These are phyloP conservation scores for Diarsia rubi DNA, from an alignment of 2,888 invertebrate species.

Conservation along the genomic window DNA sequence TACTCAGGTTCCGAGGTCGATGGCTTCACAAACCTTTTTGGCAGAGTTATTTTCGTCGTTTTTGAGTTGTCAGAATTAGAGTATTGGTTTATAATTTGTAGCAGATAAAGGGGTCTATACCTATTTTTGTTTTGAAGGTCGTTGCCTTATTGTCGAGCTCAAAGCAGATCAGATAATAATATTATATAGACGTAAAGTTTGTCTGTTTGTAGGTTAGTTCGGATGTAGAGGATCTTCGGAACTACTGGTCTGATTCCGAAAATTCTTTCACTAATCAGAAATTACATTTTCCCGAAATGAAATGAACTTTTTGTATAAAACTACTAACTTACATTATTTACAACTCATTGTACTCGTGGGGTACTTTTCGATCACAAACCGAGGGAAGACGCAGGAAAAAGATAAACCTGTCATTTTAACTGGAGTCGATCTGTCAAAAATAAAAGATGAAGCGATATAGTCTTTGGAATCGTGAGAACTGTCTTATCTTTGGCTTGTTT, in stretches of 20 bases:
- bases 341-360: too few relatives aligned
- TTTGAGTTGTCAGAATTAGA: not conserved
- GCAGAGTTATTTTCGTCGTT: slow-evolving; percentile 4
- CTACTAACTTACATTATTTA: too few relatives aligned
- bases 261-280: not conserved
- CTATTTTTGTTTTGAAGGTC: not conserved
- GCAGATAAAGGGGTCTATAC: not conserved
- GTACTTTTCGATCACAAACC: not conserved
- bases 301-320: too few relatives aligned
- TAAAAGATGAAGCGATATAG: not conserved
- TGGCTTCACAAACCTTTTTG: slow-evolving; percentile 22
- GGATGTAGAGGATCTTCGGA: not conserved
- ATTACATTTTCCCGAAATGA: not conserved
- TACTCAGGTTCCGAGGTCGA: slow-evolving; percentile 26
- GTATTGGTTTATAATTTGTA: not conserved
- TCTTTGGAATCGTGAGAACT: not conserved
- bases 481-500: not conserved
- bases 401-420: not conserved
- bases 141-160: not conserved
- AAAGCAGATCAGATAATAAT: not conserved
- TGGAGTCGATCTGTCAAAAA: not conserved
- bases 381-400: not conserved
- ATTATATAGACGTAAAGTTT: not conserved
- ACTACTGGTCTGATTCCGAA: not conserved
- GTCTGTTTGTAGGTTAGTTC: not conserved